Evolutionary conservation across 1,140 invertebrate species (phyloP).

Genomic region (Leguminivora glycinivorella): DNA sequence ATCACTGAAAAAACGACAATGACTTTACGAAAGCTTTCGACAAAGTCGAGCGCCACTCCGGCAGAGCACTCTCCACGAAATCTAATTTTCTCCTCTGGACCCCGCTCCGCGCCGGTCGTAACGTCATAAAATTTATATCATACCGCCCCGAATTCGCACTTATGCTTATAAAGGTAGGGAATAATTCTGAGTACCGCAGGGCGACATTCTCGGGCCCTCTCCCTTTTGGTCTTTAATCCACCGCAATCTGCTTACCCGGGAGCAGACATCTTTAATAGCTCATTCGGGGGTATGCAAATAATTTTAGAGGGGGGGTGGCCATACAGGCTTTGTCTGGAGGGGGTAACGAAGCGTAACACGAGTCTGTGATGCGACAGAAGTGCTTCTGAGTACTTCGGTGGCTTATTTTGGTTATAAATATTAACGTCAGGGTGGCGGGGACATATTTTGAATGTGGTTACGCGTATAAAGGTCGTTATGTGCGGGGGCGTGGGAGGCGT

Average conservation of each 20-base stretch:
- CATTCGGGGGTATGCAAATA: constrained; percentile 76
- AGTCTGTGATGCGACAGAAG: constrained; percentile 57
- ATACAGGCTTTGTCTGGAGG: constrained; percentile 73
- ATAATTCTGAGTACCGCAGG: constrained; percentile 47
- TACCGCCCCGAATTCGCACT: constrained; percentile 54
- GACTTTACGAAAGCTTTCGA: constrained; percentile 56
- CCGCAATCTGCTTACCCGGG: constrained; percentile 72
- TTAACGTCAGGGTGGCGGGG: constrained; percentile 44
- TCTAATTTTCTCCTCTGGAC: constrained; percentile 69
- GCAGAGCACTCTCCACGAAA: constrained; percentile 60
- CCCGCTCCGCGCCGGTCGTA: constrained; percentile 41
- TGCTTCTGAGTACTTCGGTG: constrained; percentile 57
- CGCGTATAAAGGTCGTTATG: constrained; percentile 51
- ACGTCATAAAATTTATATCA: constrained; percentile 55
- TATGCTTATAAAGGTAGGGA: constrained; percentile 54
- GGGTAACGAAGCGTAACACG: constrained; percentile 68
- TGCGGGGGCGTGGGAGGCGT: constrained; percentile 39
- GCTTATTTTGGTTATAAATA: constrained; percentile 63
- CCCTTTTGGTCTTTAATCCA: constrained; percentile 74
- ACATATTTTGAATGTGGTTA: constrained; percentile 48
- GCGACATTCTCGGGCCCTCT: constrained; percentile 43
- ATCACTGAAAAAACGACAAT: constrained; percentile 49
- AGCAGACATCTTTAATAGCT: constrained; percentile 73
- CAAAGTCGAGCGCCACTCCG: constrained; percentile 59
- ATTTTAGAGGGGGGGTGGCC: constrained; percentile 62